Evolutionary conservation across 2,113 vertebrate species (phyloP).

Genomic region (Probosciger aterrimus): DNA sequence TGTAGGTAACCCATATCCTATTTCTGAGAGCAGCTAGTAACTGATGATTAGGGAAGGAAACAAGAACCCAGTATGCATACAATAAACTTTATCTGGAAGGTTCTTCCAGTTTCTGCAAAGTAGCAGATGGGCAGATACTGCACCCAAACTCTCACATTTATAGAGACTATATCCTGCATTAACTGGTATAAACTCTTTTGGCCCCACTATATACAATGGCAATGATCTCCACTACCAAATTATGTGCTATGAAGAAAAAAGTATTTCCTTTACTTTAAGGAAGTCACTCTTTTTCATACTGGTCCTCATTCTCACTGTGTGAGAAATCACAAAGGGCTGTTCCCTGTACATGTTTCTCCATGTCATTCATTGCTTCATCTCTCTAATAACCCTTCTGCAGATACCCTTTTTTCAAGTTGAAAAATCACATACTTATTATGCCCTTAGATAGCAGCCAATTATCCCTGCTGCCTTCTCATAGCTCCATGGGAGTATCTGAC

Average conservation of each 20-base stretch:
- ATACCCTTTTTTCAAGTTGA: neutral
- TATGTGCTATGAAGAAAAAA: neutral
- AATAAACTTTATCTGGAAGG: neutral
- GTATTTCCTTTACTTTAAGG: neutral
- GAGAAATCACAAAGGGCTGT: neutral
- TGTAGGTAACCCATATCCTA: neutral
- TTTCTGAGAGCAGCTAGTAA: neutral
- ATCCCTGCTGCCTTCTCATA: neutral
- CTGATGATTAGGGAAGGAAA: neutral
- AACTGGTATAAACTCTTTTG: neutral
- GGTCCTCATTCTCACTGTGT: neutral
- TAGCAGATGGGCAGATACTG: neutral
- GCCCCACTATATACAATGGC: neutral
- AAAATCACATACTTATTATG: neutral
- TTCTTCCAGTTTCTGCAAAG: neutral
- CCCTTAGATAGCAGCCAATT: neutral
- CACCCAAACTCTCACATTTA: neutral
- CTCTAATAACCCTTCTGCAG: neutral
- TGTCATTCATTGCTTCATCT: neutral
- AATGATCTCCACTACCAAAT: neutral
- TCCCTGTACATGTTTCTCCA: neutral
- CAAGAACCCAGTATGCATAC: neutral
- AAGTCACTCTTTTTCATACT: fast-evolving
- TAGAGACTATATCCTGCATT: neutral
- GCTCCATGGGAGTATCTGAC: neutral